Percentiles rank a stretch among this genome's conserved stretches.
Conservation (phyloP, 1,140 invertebrate species). For the Macrobrachium nipponense region DNA sequence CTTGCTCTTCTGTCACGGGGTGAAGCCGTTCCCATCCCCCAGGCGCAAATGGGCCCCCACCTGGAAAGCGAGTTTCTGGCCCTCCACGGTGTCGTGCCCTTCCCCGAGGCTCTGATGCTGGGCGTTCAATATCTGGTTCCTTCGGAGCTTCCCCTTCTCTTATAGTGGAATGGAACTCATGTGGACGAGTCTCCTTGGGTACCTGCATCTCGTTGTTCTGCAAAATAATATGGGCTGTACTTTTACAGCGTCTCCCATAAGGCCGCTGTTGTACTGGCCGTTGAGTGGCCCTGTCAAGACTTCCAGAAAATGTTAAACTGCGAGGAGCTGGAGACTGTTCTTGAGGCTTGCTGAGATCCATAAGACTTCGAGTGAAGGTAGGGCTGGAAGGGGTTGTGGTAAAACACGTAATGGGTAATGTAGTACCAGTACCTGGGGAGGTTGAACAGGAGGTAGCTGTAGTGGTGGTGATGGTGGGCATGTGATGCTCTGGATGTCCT, state of each 20-base stretch:
- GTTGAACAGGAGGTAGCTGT: background rate
- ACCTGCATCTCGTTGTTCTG: conserved; percentile 62
- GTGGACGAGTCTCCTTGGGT: conserved; percentile 30
- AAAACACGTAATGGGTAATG: background rate
- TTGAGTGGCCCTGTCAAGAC: conserved; percentile 22
- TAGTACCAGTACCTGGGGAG: background rate
- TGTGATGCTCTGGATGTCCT: background rate
- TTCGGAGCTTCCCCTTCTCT: background rate
- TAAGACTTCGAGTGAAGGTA: conserved; percentile 10
- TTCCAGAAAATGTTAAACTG: conserved; percentile 47
- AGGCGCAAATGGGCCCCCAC: background rate
- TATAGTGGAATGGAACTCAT: conserved; percentile 54
- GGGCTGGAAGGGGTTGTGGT: background rate
- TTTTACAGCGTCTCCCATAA: conserved; percentile 72
- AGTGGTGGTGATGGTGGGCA: background rate
- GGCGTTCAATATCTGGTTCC: background rate
- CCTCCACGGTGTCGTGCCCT: conserved; percentile 19
- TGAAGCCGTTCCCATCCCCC: conserved; percentile 5
- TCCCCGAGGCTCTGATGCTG: conserved; percentile 20
- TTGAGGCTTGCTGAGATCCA: conserved; percentile 30
- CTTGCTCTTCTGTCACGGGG: background rate
- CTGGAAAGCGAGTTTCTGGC: background rate
- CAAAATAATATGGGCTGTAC: conserved; percentile 77
- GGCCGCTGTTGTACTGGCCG: conserved; percentile 66
- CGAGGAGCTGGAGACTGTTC: conserved; percentile 26